Conservation (phyloP, 2,888 invertebrate species). For the Noctua janthe region DNA sequence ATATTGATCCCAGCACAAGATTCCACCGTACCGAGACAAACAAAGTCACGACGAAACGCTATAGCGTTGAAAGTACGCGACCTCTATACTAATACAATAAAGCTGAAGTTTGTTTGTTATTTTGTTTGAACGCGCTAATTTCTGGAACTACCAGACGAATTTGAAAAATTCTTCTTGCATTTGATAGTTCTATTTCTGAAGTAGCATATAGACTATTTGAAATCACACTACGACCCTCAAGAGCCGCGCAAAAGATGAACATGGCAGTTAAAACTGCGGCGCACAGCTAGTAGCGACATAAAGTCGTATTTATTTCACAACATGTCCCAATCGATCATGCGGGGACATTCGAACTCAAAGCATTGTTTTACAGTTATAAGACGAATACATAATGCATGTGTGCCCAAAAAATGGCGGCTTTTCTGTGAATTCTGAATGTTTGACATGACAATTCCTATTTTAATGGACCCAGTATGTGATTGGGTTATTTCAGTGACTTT, state of each 20-base stretch:
- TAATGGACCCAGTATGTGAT: slow-evolving; percentile 4
- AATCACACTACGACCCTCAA: not conserved
- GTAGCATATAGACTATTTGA: not conserved
- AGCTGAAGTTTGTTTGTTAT: not conserved
- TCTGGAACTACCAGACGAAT: not conserved
- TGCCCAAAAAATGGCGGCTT: slow-evolving; percentile 67
- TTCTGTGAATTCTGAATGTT: slow-evolving; percentile 30
- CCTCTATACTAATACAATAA: not conserved
- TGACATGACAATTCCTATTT: slow-evolving; percentile 46
- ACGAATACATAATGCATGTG: slow-evolving; percentile 76
- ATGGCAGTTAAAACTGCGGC: not conserved
- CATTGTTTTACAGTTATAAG: slow-evolving; percentile 76
- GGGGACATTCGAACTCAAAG: slow-evolving; percentile 61
- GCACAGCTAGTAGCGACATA: slow-evolving; percentile 9
- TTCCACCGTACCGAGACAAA: slow-evolving; percentile 26
- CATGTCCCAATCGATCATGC: slow-evolving; percentile 63
- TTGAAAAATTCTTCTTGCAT: not conserved
- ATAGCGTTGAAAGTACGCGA: slow-evolving; percentile 21
- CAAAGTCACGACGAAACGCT: slow-evolving; percentile 53
- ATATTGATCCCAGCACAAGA: slow-evolving; percentile 42
- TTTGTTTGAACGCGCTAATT: not conserved
- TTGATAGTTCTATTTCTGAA: not conserved
- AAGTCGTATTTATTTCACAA: slow-evolving; percentile 55
- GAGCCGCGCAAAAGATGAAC: not conserved
- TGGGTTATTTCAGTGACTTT: not conserved